Percentiles rank a stretch among this genome's conserved stretches.
Evolutionary conservation across 2,888 invertebrate genomes (phyloP).

Genomic region (Mesopsocus fuscifrons): DNA sequence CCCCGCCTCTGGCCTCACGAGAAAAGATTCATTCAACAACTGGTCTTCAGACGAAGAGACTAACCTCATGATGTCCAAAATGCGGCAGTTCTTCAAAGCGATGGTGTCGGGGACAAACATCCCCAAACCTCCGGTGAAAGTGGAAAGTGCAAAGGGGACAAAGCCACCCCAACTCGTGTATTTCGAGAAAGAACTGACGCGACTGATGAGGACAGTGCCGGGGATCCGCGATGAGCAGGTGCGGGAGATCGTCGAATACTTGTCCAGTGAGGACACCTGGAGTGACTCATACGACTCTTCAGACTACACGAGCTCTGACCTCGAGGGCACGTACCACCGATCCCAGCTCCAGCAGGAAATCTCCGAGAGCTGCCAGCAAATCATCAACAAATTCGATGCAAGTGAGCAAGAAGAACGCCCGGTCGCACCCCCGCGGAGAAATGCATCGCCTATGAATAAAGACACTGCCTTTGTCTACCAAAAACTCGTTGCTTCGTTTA

Average conservation of each 20-base stretch:
- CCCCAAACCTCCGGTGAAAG: slow-evolving; percentile 28
- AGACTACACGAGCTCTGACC: slow-evolving; percentile 76
- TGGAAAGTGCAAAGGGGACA: slow-evolving; percentile 24
- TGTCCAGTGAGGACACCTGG: slow-evolving; percentile 85
- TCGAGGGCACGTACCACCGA: slow-evolving; percentile 44
- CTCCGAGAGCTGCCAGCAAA: slow-evolving; percentile 73
- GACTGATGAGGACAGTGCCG: slow-evolving; percentile 83
- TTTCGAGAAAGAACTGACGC: slow-evolving; percentile 74
- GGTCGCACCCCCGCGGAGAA: slow-evolving; percentile 12
- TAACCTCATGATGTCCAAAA: slow-evolving; percentile 87
- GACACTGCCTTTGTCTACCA: slow-evolving; percentile 79
- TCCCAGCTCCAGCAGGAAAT: slow-evolving; percentile 58
- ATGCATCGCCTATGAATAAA: slow-evolving; percentile 28
- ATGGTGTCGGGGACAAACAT: slow-evolving; percentile 43
- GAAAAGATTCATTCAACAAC: slow-evolving; percentile 82
- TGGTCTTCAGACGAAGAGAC: slow-evolving; percentile 91
- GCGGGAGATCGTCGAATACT: slow-evolving; percentile 76
- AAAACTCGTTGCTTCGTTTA: slow-evolving; percentile 33
- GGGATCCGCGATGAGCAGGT: slow-evolving; percentile 82
- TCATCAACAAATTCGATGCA: slow-evolving; percentile 66
- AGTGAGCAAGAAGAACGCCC: slow-evolving; percentile 14
- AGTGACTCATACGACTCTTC: slow-evolving; percentile 86
- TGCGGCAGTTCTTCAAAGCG: slow-evolving; percentile 82
- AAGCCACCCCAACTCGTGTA: slow-evolving; percentile 75
- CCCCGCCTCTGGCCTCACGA: slow-evolving; percentile 37